Evolutionary conservation across 2,888 invertebrate genomes (phyloP), one percentile per base, ranked within the genome.

Genomic region (Xestoiulus laeticollis): DNA sequence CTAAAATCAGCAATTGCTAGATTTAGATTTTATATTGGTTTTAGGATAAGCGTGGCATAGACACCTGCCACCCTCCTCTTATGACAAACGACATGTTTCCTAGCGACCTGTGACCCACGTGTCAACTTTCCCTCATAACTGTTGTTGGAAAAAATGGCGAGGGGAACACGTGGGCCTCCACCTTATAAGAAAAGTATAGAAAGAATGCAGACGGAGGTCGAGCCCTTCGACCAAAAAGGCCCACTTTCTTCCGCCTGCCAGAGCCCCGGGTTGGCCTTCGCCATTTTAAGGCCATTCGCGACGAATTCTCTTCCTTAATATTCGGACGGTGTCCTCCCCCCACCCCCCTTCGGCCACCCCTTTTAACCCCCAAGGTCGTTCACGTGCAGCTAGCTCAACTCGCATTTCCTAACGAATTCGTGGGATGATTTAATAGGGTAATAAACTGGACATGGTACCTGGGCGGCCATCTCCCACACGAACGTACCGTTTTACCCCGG

Each of bases 221-320:
- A 59, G 53, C 53, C 53, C 53, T 59, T 59, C 53, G 53, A 59
- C 53, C 53, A 48, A 48, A 43, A 16, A 59, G 53, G 53, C 53
- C 53, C 53, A 59, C 53, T 59, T 59, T 59, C 53, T 59, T 59
- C 53, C 53, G 53, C 53, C 53, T n/a, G 53, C n/a, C 53, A 16
- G n/a, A n/a, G 53, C 38, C 53, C 19, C 53, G n/a, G 19, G 53
- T n/a, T 59, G 53, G 53, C 53, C 53, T 59, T 59, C 53, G 53
- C 53, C 53, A 59, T 59, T n/a, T 59, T 59, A 59, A 59, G 53
- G 53, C 53, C 53, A 59, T n/a, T 59, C 53, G 53, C 53, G 53
- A 59, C 53, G n/a, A 59, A n/a, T 59, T 59, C 53, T 59, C 53
- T 59, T 59, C 53, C 53, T 59, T 59, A 59, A 59, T 59, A 59